Conservation (phyloP, 2,888 invertebrate species). For the Notodonta dromedarius region DNA sequence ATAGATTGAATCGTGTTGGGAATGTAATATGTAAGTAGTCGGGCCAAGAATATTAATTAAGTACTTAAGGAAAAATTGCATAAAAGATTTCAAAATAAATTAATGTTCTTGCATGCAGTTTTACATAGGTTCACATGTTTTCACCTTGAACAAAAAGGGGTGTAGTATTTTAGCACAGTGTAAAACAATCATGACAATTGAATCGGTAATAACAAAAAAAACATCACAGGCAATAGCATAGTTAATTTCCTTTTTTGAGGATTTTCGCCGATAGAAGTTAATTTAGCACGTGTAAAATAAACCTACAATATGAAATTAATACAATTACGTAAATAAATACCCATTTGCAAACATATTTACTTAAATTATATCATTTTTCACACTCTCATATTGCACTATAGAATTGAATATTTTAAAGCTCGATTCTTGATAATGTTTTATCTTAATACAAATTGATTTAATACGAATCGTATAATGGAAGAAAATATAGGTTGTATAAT, state of each 20-base stretch:
- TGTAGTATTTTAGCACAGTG: too few relatives aligned
- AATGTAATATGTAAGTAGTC: not conserved
- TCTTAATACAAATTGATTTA: not conserved
- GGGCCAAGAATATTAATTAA: not conserved
- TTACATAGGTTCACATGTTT: not conserved
- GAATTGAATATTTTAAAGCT: constrained; percentile 41
- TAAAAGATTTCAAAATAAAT: not conserved
- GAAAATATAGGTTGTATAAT: constrained; percentile 4
- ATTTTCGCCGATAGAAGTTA: too few relatives aligned
- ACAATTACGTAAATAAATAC: constrained; percentile 5
- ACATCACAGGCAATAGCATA: constrained; percentile 42
- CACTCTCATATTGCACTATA: constrained; percentile 41
- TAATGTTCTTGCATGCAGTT: not conserved
- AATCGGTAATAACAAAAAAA: constrained; percentile 10
- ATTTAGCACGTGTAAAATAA: too few relatives aligned
- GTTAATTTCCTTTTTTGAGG: constrained; percentile 12
- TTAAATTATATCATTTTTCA: not conserved
- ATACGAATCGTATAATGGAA: not conserved
- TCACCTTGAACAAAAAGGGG: too few relatives aligned
- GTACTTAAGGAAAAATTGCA: not conserved
- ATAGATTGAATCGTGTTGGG: too few relatives aligned
- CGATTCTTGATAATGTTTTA: constrained; percentile 36
- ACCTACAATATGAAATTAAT: too few relatives aligned
- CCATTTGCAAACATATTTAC: not conserved
- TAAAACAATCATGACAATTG: not conserved